A percentile compares a stretch with the other conserved stretches of the same genome.
Conservation (phyloP, 2,888 invertebrate species). For the Diplolepis rosae region DNA sequence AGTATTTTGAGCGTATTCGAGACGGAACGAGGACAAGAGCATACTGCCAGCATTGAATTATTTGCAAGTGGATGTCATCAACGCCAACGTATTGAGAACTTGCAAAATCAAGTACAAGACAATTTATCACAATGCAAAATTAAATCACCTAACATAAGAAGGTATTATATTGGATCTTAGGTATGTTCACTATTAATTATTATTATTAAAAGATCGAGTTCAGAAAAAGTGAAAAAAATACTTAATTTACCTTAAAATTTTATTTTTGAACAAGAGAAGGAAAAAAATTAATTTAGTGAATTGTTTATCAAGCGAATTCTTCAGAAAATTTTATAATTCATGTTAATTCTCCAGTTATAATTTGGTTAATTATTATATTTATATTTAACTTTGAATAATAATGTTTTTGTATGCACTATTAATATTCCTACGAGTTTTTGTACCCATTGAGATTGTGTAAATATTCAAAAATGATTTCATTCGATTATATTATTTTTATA, state of each 20-base stretch:
- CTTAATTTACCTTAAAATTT: not conserved
- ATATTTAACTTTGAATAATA: too few relatives aligned
- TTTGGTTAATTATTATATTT: too few relatives aligned
- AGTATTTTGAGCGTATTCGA: constrained; percentile 51
- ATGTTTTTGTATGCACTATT: too few relatives aligned
- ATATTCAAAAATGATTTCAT: too few relatives aligned
- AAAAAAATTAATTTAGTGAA: too few relatives aligned
- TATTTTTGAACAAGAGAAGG: not conserved
- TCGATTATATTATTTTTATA: too few relatives aligned
- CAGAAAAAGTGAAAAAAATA: not conserved
- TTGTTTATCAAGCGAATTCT: too few relatives aligned
- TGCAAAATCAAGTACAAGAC: not conserved
- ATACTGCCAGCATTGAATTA: constrained; percentile 58
- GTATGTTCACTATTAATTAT: not conserved
- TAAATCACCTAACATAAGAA: not conserved
- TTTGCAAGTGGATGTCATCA: constrained; percentile 54
- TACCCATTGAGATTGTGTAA: too few relatives aligned
- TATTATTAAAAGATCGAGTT: too few relatives aligned
- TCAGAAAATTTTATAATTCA: too few relatives aligned
- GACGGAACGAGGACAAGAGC: constrained; percentile 41
- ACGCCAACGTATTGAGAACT: constrained; percentile 34
- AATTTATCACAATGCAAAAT: not conserved
- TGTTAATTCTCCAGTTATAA: too few relatives aligned
- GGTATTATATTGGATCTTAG: constrained; percentile 9
- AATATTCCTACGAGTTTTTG: too few relatives aligned